Conservation (phyloP, 2,797 vertebrate species). For the Spea hammondii region DNA sequence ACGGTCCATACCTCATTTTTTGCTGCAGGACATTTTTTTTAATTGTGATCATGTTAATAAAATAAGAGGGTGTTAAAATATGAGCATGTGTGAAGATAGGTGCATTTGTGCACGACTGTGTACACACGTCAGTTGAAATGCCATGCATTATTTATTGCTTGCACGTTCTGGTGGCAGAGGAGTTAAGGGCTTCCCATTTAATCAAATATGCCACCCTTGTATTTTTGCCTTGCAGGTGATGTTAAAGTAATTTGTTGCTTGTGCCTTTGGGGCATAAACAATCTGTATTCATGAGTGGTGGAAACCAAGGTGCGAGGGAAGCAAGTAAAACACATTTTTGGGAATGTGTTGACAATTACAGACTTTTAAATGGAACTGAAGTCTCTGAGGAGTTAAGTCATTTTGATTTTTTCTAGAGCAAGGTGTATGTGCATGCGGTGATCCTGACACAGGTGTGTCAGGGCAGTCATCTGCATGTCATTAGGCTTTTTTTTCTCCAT, state of each 20-base stretch:
- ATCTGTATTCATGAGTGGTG: conserved; percentile 53
- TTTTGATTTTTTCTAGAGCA: conserved; percentile 18
- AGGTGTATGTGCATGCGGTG: background rate
- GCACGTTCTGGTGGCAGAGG: background rate
- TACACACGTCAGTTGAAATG: background rate
- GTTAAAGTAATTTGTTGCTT: conserved; percentile 53
- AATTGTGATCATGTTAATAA: no score
- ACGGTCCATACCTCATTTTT: no score
- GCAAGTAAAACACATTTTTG: conserved; percentile 45
- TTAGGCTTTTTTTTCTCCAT: background rate
- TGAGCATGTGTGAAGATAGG: no score
- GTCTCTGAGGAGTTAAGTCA: conserved; percentile 23
- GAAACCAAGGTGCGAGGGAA: conserved; percentile 32
- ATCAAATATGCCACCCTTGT: conserved; percentile 49
- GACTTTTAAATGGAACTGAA: conserved; percentile 21
- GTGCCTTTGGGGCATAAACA: conserved; percentile 52
- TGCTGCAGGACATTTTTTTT: no score
- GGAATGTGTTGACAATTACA: conserved; percentile 52
- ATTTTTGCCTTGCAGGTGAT: conserved; percentile 52
- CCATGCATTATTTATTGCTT: background rate
- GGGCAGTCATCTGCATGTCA: background rate
- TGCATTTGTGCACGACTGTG: background rate
- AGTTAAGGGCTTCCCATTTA: conserved; percentile 43
- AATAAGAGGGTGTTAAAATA: no score
- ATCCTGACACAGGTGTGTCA: background rate